Evolutionary conservation across 1,140 invertebrate species (phyloP), one percentile per base, ranked within the genome.

Genomic region (Araneus ventricosus): DNA sequence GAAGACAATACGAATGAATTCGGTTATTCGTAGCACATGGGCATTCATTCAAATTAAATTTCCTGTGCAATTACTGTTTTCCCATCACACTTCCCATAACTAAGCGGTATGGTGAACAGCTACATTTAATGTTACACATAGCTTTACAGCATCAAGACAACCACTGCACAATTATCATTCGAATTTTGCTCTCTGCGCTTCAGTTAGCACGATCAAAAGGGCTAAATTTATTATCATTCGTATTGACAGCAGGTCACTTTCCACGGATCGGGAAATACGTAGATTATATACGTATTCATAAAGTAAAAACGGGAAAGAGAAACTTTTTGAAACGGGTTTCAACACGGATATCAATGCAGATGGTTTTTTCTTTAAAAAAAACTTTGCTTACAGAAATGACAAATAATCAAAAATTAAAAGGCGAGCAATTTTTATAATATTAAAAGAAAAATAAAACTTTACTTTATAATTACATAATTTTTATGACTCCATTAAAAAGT

Each of bases 191-290:
- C 67, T 80, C 14, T 59, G 27, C 88, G 88, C 88, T 37, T 90
- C n/a, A 80, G 41, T 59, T 24, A 27, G 27, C 88, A 61, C 27
- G 27, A 57, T 90, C 88, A 90, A 90, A 90, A 90, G 70, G 24
- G 67, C 88, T 80, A 79, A 90, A 90, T 90, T 67, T 90, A 90
- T 67, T 27, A 41, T 24, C 34, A 39, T 37, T 8, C 39, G 24
- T 52, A 24, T 6, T 37, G 39, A 67, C 87, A 88, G 41, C 70
- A 39, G 88, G 88, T 80, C 88, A 90, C 88, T 90, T 90, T 90
- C 70, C 75, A 90, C 70, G 70, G 88, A 90, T 80, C 70, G 70
- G 14, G 34, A 75, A 88, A 61, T 87, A 61, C 34, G 57, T 45
- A 84, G 39, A 45, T 52, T 52, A 41, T 4, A 39, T n/a, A 17